Percentiles rank a stretch among this genome's conserved stretches.
Evolutionary conservation across 2,888 invertebrate species (phyloP).

Genomic region (Cybosia mesomella): DNA sequence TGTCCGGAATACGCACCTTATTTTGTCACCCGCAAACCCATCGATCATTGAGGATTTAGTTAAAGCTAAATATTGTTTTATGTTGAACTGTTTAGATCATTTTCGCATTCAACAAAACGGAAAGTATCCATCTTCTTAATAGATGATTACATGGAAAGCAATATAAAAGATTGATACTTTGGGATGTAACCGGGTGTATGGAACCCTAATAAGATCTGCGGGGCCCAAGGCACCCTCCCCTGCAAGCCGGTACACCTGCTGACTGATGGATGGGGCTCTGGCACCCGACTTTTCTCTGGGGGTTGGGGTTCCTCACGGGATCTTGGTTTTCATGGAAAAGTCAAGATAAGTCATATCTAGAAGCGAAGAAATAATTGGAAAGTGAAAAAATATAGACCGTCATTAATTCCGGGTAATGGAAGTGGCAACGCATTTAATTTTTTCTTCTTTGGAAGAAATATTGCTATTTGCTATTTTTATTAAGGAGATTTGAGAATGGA

Average conservation of each 20-base stretch:
- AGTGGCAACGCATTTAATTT: too few species aligned
- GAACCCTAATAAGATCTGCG: not conserved
- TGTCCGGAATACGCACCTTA: conserved; percentile 49
- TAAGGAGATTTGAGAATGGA: too few species aligned
- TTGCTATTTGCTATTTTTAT: too few species aligned
- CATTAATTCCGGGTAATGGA: too few species aligned
- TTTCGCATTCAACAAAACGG: conserved; percentile 30
- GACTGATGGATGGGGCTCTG: not conserved
- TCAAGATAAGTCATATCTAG: too few species aligned
- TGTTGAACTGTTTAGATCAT: conserved; percentile 55
- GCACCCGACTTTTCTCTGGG: not conserved
- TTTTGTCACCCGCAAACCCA: conserved; percentile 55
- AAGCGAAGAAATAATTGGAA: too few species aligned
- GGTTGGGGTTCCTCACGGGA: too few species aligned
- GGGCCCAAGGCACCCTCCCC: not conserved
- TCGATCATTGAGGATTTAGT: conserved; percentile 66
- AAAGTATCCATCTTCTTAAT: conserved; percentile 15
- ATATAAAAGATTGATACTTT: not conserved
- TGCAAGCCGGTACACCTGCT: too few species aligned
- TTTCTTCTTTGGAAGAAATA: too few species aligned
- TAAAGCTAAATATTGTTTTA: conserved; percentile 69
- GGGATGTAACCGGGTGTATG: not conserved
- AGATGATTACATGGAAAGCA: conserved; percentile 21
- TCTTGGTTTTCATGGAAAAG: too few species aligned
- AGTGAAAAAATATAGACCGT: too few species aligned